Base-by-base conservation (phyloP, 2,113 vertebrate genomes). In the Saccopteryx leptura region DNA sequence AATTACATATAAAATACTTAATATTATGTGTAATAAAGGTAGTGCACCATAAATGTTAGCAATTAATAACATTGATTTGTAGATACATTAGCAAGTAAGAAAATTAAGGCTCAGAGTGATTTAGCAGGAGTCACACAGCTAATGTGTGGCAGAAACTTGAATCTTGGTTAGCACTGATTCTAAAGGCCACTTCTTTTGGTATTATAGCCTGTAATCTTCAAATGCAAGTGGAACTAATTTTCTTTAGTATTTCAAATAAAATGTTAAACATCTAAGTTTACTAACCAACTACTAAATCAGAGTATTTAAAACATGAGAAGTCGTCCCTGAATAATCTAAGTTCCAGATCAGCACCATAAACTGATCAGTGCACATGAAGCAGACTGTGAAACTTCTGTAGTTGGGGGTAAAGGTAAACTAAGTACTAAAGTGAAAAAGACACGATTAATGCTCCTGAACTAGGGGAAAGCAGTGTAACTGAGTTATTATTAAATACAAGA, bases 191-290 rank as follows among this genome's bases (percentile, higher is more conserved):
- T 46, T 50, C 61, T 80, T 52, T 33, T 31, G 26, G 39, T 21
- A 18, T 5, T 52, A 18, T 2, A 75, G 19, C 23, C 61, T 89
- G 6, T 52, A 65, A 66, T 63, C 5, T 61, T 94, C 65, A 48
- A 60, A 21, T 12, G 21, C 2, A 91, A 92, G 88, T 24, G 8
- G 54, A 71, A 88, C 19, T 50, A 72, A 61, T 61, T 89, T 87
- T 75, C 63, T 74, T 90, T 5, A 84, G 46, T 71, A 81, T 81
- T 78, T 96, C 61, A 72, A 74, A 89, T 78, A 52, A 68, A 58
- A 21, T 82, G 28, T 58, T 72, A 92, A 91, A 84, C 8, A 88
- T 54, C 33, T 60, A 63, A 17, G 65, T 65, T 74, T 76, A 95
- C 66, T 61, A 88, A 33, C 39, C 33, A 79, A n/a, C 52, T 71